A percentile compares a stretch with the other conserved stretches of the same genome.
phyloP scores from a whole-genome alignment of 2,888 invertebrate species.

The Euplagia quadripunctaria region DNA sequence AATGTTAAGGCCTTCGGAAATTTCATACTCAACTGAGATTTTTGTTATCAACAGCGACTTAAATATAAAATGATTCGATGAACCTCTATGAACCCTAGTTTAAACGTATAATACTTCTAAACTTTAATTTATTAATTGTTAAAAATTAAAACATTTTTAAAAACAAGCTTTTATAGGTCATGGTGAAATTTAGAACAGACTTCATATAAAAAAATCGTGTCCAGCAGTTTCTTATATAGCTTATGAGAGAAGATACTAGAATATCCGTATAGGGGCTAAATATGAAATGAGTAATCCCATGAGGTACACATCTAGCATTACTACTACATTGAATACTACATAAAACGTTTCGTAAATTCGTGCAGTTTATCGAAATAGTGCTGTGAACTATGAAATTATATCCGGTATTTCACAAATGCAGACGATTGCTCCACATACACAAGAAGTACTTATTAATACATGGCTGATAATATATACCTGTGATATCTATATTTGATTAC shows the following conservation, averaged over 20 bases:
- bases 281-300: neutral
- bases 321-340: slow-evolving; percentile 8
- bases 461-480: neutral
- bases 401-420: slow-evolving; percentile 18
- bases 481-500: neutral
- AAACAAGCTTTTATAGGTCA: too few relatives aligned
- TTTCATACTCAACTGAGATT: neutral
- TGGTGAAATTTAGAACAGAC: too few relatives aligned
- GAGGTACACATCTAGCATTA: neutral
- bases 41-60: neutral
- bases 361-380: slow-evolving; percentile 13
- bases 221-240: too few relatives aligned
- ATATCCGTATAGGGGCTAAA: neutral
- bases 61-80: neutral
- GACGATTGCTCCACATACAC: slow-evolving; percentile 7
- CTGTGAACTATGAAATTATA: slow-evolving; percentile 11
- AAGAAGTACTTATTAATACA: neutral
- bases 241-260: neutral
- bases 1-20: neutral
- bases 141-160: neutral
- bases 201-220: too few relatives aligned
- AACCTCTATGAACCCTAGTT: neutral
- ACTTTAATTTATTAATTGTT: neutral
- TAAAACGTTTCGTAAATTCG: neutral
- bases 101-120: too few relatives aligned